Evolutionary conservation across 2,113 vertebrate species (phyloP).

Genomic region (Psophia crepitans): DNA sequence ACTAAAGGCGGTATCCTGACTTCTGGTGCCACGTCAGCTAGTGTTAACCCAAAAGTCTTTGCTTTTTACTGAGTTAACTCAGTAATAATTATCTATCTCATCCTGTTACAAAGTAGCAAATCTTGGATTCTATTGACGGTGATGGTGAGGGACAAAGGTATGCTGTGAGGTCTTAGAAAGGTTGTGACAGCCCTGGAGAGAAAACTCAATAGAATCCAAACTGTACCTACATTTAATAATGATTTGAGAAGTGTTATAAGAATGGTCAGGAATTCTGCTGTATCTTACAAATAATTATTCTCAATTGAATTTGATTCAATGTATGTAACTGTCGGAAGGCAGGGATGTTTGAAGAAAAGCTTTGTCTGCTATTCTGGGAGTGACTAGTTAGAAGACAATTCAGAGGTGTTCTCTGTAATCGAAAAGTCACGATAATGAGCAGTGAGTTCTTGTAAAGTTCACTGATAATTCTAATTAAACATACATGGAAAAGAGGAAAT

Average conservation of each 20-base stretch:
- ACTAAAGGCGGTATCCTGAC: neutral
- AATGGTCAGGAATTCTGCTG: neutral
- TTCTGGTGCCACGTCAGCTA: neutral
- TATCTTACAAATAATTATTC: neutral
- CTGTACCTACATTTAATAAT: neutral
- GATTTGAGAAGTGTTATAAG: neutral
- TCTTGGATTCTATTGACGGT: neutral
- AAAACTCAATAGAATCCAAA: neutral
- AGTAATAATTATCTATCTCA: neutral
- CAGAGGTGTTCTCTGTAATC: neutral
- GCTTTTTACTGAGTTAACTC: neutral
- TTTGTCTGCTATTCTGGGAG: neutral
- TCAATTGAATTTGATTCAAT: no score
- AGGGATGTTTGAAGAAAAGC: neutral
- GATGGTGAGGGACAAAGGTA: neutral
- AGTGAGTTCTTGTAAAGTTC: neutral
- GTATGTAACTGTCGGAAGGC: neutral
- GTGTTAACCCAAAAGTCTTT: neutral
- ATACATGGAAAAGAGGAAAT: neutral
- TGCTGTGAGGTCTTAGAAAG: neutral
- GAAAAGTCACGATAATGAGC: neutral
- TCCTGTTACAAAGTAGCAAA: neutral
- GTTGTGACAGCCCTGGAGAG: neutral
- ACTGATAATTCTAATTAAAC: neutral
- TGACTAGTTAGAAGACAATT: neutral